A percentile compares a stretch with the other conserved stretches of the same genome.
Conservation (phyloP, 92 coral and sea anemone species). For the Virgularia gustaviana region DNA sequence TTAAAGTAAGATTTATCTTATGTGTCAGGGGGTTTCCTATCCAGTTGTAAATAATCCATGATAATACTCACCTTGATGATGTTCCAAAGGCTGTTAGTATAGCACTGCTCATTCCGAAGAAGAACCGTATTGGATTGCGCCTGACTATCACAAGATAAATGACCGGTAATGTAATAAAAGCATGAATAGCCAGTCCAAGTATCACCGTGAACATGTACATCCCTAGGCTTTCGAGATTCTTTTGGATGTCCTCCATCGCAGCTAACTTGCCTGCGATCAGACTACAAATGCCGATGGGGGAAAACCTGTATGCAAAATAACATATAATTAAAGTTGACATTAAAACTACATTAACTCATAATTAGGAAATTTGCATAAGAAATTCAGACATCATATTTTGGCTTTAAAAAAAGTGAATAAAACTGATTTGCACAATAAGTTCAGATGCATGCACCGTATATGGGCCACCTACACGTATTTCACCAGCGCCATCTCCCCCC, state of each 20-base stretch:
- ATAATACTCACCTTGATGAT: constrained; percentile 21
- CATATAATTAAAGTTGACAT: too few relatives aligned
- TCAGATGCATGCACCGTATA: too few relatives aligned
- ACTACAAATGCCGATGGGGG: constrained; percentile 25
- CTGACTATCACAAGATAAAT: constrained; percentile 30
- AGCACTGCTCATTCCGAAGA: constrained; percentile 35
- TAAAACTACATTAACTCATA: too few relatives aligned
- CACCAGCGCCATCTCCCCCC: too few relatives aligned
- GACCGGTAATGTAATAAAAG: constrained; percentile 28
- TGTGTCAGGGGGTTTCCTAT: too few relatives aligned
- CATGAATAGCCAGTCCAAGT: constrained; percentile 43
- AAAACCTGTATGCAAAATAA: constrained; percentile 14
- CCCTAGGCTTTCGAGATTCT: constrained; percentile 28
- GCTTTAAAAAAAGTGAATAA: too few relatives aligned
- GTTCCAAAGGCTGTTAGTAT: constrained; percentile 36
- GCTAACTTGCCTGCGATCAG: constrained; percentile 38
- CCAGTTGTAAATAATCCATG: too few relatives aligned
- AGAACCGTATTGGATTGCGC: constrained; percentile 17
- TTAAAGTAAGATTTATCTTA: too few relatives aligned
- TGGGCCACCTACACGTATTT: too few relatives aligned
- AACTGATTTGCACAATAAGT: too few relatives aligned
- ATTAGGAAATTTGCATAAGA: too few relatives aligned
- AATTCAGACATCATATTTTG: too few relatives aligned
- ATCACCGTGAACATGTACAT: constrained; percentile 39
- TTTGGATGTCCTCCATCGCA: constrained; percentile 23